These are phyloP conservation scores for Vireo griseus DNA, from an alignment of 2,797 vertebrate genomes.

Conservation along the genomic window DNA sequence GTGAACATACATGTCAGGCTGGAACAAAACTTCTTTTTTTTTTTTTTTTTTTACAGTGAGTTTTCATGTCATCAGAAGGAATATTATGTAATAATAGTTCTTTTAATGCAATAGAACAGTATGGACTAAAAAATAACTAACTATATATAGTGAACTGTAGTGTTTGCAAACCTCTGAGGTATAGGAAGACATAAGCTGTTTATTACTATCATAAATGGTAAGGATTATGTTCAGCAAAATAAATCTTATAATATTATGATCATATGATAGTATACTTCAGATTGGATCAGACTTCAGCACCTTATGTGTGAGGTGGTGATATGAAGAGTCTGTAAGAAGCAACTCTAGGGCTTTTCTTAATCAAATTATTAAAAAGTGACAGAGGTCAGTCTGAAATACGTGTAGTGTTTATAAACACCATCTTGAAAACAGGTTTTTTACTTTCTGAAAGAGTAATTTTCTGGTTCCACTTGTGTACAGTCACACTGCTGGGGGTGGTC, in stretches of 20 bases:
- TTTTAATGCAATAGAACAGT: background rate
- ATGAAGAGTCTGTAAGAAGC: background rate
- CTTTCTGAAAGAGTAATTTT: background rate
- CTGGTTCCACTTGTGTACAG: background rate
- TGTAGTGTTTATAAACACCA: background rate
- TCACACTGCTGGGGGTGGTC: background rate
- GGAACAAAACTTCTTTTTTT: background rate
- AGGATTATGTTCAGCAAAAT: background rate
- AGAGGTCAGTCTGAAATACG: background rate
- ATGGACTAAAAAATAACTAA: background rate
- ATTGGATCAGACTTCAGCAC: background rate
- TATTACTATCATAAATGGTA: background rate
- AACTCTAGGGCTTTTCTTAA: background rate
- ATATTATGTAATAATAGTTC: background rate
- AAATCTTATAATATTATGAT: background rate
- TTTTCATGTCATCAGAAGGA: background rate
- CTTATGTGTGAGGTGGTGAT: background rate
- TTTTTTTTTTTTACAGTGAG: background rate
- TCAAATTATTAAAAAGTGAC: background rate
- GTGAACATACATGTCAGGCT: background rate
- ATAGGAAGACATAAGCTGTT: background rate
- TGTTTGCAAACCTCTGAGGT: background rate
- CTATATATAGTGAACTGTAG: background rate
- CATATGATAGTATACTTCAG: background rate
- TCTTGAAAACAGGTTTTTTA: background rate